Conservation (phyloP, 2,888 invertebrate species). For the Charanyca ferruginea region DNA sequence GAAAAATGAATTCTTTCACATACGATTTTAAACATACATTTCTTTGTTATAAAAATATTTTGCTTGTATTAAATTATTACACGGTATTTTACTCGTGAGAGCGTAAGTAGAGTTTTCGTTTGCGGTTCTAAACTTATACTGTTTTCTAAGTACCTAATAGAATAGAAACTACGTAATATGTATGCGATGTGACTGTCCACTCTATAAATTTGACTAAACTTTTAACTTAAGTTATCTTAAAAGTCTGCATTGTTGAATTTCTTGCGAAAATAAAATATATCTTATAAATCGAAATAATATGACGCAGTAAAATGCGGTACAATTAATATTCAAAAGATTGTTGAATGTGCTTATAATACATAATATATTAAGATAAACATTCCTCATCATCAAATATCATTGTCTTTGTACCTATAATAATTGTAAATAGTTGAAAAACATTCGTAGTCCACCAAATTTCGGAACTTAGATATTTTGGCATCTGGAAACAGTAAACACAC, state of each 20-base stretch:
- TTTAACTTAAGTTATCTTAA: constrained; percentile 27
- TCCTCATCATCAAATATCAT: no score
- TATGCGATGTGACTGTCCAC: constrained; percentile 42
- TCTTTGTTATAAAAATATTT: constrained; percentile 67
- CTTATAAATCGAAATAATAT: not conserved
- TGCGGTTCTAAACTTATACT: constrained; percentile 68
- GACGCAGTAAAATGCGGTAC: not conserved
- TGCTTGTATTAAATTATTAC: constrained; percentile 78
- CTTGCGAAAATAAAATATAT: not conserved
- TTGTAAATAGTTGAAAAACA: no score
- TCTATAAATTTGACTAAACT: constrained; percentile 38
- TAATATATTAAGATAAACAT: not conserved
- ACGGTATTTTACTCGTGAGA: constrained; percentile 72
- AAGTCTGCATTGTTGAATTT: constrained; percentile 2
- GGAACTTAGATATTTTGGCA: no score
- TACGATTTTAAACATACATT: constrained; percentile 70
- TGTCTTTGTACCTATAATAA: no score
- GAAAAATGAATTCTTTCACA: constrained; percentile 79
- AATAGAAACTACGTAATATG: constrained; percentile 52
- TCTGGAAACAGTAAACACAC: no score
- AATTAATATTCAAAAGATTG: not conserved
- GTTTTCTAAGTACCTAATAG: constrained; percentile 62
- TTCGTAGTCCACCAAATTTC: no score
- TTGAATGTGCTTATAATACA: no score
- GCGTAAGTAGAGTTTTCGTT: constrained; percentile 68